A percentile compares a stretch with the other conserved stretches of the same genome.
Evolutionary conservation across 2,113 vertebrate genomes (phyloP).

Genomic region (Catharus minimus): DNA sequence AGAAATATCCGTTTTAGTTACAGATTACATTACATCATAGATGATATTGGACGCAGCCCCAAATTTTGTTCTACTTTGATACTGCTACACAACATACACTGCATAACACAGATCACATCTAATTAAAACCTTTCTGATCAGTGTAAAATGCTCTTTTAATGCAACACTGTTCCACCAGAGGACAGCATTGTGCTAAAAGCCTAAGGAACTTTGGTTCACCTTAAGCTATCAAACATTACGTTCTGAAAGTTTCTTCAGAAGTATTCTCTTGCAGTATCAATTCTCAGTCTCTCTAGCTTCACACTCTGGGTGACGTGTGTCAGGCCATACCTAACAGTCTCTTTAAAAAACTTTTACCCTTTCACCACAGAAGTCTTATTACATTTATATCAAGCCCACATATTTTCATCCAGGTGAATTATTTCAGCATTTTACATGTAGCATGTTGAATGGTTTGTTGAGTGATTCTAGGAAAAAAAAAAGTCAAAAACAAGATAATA

Average conservation of each 20-base stretch:
- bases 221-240: background rate
- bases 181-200: background rate
- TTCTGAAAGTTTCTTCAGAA: background rate
- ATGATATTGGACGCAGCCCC: rapidly evolving
- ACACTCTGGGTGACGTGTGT: background rate
- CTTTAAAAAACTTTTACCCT: background rate
- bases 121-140: background rate
- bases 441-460: background rate
- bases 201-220: background rate
- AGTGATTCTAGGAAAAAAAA: background rate
- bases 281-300: background rate
- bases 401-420: background rate
- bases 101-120: rapidly evolving
- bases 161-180: slow-evolving; percentile 7
- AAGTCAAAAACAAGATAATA: background rate
- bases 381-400: background rate
- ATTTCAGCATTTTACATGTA: background rate
- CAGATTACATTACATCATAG: background rate
- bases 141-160: background rate
- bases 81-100: background rate
- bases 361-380: background rate
- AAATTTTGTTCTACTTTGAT: background rate
- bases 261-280: background rate
- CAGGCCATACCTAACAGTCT: background rate
- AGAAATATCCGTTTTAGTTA: background rate